phyloP scores from a whole-genome alignment of 2,113 vertebrate species.

The Suricata suricatta region DNA sequence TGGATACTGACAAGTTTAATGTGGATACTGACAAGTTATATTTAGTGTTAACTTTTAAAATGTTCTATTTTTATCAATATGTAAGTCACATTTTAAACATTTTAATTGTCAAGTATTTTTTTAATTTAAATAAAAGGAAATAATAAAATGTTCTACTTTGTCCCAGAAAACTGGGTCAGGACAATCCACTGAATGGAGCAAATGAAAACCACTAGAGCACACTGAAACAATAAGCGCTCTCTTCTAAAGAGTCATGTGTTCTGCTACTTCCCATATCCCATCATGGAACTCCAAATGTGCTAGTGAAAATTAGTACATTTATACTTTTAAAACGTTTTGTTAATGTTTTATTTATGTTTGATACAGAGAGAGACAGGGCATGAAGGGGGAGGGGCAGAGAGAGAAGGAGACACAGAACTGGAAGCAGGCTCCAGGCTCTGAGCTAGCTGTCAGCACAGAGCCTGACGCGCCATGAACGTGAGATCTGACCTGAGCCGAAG shows the following conservation, averaged over 20 bases:
- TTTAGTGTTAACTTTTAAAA: not conserved
- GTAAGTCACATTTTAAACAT: not conserved
- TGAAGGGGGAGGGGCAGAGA: too few relatives aligned
- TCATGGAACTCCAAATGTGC: not conserved
- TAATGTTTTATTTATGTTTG: too few relatives aligned
- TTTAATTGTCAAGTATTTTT: not conserved
- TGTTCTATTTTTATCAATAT: not conserved
- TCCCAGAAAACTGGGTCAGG: not conserved
- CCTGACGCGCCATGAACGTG: too few relatives aligned
- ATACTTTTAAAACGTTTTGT: too few relatives aligned
- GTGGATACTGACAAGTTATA: not conserved
- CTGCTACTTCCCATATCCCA: not conserved
- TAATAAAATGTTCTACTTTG: not conserved
- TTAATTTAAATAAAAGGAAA: constrained; percentile 4
- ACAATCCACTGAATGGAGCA: not conserved
- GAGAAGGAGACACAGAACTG: too few relatives aligned
- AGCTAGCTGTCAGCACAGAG: too few relatives aligned
- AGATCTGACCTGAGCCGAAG: too few relatives aligned
- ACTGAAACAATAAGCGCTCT: not conserved
- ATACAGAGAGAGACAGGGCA: too few relatives aligned
- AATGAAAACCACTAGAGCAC: not conserved
- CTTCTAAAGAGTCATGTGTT: not conserved
- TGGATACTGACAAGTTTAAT: not conserved
- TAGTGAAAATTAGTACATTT: constrained; percentile 1
- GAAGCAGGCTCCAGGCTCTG: too few relatives aligned